These are phyloP conservation scores for Habrosyne pyritoides DNA, from an alignment of 2,888 invertebrate species.

Conservation along the genomic window DNA sequence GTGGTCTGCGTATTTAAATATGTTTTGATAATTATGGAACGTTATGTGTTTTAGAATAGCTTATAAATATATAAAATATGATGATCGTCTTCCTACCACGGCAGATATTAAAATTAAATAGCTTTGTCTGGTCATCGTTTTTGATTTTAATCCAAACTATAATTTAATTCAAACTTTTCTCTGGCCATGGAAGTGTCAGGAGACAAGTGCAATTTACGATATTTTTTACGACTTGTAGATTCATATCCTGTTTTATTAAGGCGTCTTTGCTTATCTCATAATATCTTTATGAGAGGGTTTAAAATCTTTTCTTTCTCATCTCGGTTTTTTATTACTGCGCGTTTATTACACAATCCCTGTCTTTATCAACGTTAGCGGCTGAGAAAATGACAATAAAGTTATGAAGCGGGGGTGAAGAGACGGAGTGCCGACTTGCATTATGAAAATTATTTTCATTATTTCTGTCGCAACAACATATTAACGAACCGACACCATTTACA, in stretches of 20 bases:
- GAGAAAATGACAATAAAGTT: slow-evolving; percentile 30
- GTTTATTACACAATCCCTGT: slow-evolving; percentile 50
- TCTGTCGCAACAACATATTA: slow-evolving; percentile 21
- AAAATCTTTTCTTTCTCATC: slow-evolving; percentile 58
- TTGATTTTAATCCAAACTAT: slow-evolving; percentile 16
- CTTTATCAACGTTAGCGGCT: slow-evolving; percentile 37
- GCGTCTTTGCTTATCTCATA: slow-evolving; percentile 54
- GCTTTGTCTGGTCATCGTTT: slow-evolving; percentile 13
- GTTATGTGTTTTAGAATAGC: not conserved
- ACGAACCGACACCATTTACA: not conserved
- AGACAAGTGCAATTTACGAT: slow-evolving; percentile 49
- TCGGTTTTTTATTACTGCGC: slow-evolving; percentile 46
- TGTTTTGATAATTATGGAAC: not conserved
- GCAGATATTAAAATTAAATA: slow-evolving; percentile 2
- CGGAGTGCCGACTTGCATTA: slow-evolving; percentile 35
- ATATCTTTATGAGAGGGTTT: slow-evolving; percentile 56
- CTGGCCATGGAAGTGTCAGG: slow-evolving; percentile 20
- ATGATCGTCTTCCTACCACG: too few species aligned
- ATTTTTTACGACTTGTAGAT: slow-evolving; percentile 57
- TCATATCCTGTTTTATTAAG: slow-evolving; percentile 54
- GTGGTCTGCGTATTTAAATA: not conserved
- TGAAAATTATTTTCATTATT: slow-evolving; percentile 34
- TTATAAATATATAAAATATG: not conserved
- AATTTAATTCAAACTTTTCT: slow-evolving; percentile 9
- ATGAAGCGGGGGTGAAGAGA: slow-evolving; percentile 27